phyloP scores from a whole-genome alignment of 2,888 invertebrate species.

The Rhamphomyia laevipes region DNA sequence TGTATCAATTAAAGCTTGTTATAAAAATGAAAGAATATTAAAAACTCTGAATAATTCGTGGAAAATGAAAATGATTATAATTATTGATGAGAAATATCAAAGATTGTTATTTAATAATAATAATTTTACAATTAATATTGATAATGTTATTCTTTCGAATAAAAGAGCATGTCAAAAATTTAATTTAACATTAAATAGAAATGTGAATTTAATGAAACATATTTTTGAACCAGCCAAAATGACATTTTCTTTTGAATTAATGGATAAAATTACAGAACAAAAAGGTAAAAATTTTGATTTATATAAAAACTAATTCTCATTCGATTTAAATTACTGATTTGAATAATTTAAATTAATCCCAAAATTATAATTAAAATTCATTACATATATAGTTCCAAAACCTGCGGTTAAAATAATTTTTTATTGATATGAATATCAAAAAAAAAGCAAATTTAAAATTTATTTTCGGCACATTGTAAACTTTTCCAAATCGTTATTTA shows the following conservation, averaged over 20 bases:
- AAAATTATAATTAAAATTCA: no score
- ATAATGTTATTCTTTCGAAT: slow-evolving; percentile 3
- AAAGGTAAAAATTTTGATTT: neutral
- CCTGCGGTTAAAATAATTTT: no score
- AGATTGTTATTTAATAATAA: neutral
- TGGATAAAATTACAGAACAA: slow-evolving; percentile 7
- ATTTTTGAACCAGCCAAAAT: slow-evolving; percentile 19
- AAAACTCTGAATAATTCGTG: neutral
- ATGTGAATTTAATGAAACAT: slow-evolving; percentile 12
- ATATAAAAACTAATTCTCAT: no score
- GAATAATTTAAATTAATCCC: no score
- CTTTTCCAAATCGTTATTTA: no score
- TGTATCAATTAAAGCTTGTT: slow-evolving; percentile 17
- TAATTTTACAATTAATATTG: slow-evolving; percentile 3
- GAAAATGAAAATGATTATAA: slow-evolving; percentile 1
- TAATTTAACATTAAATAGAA: slow-evolving; percentile 5
- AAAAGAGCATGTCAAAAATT: slow-evolving; percentile 12
- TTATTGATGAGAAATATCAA: slow-evolving; percentile 11
- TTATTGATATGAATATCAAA: no score
- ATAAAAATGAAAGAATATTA: slow-evolving; percentile 39
- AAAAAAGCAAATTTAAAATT: no score
- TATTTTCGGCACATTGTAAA: no score
- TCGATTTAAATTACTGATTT: no score
- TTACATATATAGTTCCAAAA: no score
- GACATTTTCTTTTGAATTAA: slow-evolving; percentile 15